Base-by-base conservation (phyloP, 2,888 invertebrate species). In the Eurytoma adleriae region DNA sequence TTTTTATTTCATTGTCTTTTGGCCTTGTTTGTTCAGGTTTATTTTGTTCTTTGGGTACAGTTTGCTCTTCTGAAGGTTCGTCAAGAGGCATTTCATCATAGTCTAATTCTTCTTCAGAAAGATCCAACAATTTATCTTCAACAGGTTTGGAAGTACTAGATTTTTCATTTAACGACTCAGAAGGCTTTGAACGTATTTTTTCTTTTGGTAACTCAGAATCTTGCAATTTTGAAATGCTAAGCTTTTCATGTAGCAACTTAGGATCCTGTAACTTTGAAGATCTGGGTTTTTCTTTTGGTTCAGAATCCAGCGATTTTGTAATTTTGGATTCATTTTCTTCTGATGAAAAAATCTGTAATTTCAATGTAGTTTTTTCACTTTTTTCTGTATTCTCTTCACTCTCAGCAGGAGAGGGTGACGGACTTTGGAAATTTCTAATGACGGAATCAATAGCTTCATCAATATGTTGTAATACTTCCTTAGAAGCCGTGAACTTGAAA, bases 391-490 rank as follows among this genome's bases (percentile, higher is more conserved):
- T 40, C 40, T 40, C 10, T 40, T 40, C 10, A 7, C 1, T 40
- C 10, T 40, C 10, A 3, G 14, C 7, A 7, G n/a, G 27, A 0
- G 52, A 30, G 18, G 57, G 16, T 12, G 62, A 76, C 13, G 12
- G 14, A n/a, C 12, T 20, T 20, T 48, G 72, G 3, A 48, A 5
- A 57, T 77, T 62, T 24, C 68, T 79, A 57, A 78, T 48, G 50
- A 82, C 81, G 54, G 0, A 48, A 0, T 81, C 78, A 67, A 78
- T 80, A n/a, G 18, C 54, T 68, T 82, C 78, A 13, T 78, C 54
- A 54, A 14, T 14, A 14, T 54, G 54, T 54, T 54, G 54, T 16
- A n/a, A 4, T 14, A 14, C 54, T 40, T 64, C 48, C 40, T 40
- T 40, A 40, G 40, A 40, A 10, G 70, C 16, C n/a, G 48, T 18